Evolutionary conservation across 1,140 invertebrate genomes (phyloP), one percentile per base, ranked within the genome.

Genomic region (Psix sp.): DNA sequence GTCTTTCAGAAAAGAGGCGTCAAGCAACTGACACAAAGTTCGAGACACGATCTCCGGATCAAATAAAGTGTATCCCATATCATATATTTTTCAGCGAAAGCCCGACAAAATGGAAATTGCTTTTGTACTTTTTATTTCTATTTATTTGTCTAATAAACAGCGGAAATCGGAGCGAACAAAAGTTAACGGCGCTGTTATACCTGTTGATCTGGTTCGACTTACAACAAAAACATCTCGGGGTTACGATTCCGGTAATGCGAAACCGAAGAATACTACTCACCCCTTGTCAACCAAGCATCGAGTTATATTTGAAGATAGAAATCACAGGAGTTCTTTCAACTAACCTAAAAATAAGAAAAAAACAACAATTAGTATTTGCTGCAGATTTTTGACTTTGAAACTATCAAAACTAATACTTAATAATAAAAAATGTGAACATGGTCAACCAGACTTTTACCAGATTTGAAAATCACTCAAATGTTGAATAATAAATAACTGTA

Each of bases 111-210:
- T 51, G 48, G 16, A 51, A 51, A 51, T 36, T 16, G 48, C 33
- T 52, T 56, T 56, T 31, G 33, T 65, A 17, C 10, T 17, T 42
- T 39, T 39, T 51, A 57, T 67, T 29, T 29, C 15, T 51, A 48
- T 57, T 57, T 57, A 43, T 67, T 42, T 57, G 36, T 36, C 43
- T 52, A 67, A 57, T 51, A 77, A 73, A 81, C 81, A 79, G 77
- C 43, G 65, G 49, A 46, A 65, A 33, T 42, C 20, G n/a, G 56
- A 60, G n/a, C 38, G 24, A 43, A 38, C 36, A 67, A 57, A 57
- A 45, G 48, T n/a, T 43, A 60, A 43, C 65, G 46, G 43, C 46
- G 20, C 49, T 36, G 31, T 36, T 57, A 63, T 45, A 68, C 65
- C 43, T 63, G 63, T 62, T 62, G 71, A 62, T 60, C 42, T 35